Evolutionary conservation across 1,140 invertebrate species (phyloP).

Genomic region (Procambarus clarkii): DNA sequence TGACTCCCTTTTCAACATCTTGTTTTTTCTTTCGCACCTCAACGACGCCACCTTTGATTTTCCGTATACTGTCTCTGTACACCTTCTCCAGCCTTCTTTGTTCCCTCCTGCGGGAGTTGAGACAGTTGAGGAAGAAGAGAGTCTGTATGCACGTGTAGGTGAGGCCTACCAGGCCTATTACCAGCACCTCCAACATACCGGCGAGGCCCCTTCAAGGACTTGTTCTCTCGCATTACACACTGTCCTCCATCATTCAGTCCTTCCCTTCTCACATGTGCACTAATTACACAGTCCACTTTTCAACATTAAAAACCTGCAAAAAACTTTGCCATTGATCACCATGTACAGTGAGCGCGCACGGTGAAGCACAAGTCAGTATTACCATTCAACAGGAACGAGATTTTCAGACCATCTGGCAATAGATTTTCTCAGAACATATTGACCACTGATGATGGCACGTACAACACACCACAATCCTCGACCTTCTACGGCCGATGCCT

Average conservation of each 20-base stretch:
- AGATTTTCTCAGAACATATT: not conserved
- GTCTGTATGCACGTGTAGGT: slow-evolving; percentile 56
- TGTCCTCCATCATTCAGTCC: not conserved
- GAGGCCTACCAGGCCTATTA: slow-evolving; percentile 48
- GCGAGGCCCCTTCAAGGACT: not conserved
- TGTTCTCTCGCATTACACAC: not conserved
- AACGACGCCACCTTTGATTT: not conserved
- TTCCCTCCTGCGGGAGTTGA: slow-evolving; percentile 60
- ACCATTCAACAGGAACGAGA: not conserved
- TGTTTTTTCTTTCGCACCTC: not conserved
- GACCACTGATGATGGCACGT: not conserved
- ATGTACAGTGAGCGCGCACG: too few species aligned
- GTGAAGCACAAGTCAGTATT: not conserved
- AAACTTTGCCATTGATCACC: too few species aligned
- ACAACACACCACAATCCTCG: not conserved
- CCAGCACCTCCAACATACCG: slow-evolving; percentile 43
- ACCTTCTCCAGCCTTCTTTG: slow-evolving; percentile 40
- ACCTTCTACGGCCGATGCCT: not conserved
- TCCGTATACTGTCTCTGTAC: slow-evolving; percentile 33
- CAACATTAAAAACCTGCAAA: not conserved
- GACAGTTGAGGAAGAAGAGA: slow-evolving; percentile 61
- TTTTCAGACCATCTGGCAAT: not conserved
- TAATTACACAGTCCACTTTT: not conserved
- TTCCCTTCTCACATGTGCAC: not conserved
- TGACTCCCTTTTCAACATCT: not conserved